These are phyloP conservation scores for Limnothrissa miodon DNA, from an alignment of 2,113 vertebrate genomes.

Conservation along the genomic window DNA sequence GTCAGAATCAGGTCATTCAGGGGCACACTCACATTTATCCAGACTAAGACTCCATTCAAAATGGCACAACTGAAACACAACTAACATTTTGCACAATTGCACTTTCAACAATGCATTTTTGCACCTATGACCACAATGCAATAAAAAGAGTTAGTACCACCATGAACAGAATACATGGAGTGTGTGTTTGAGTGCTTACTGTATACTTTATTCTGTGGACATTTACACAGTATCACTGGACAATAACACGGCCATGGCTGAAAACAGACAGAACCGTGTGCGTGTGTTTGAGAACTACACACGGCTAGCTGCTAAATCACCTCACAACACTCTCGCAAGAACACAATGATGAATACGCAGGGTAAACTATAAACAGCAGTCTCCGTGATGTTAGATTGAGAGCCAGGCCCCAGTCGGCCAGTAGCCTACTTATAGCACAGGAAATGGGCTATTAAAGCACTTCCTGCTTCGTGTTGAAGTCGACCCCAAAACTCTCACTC, in stretches of 20 bases:
- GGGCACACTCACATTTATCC: background rate
- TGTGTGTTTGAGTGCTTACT: background rate
- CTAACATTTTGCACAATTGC: background rate
- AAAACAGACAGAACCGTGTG: background rate
- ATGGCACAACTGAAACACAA: background rate
- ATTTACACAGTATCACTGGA: background rate
- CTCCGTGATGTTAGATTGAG: slow-evolving; percentile 6
- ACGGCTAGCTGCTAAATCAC: background rate
- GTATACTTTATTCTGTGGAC: background rate
- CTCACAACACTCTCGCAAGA: background rate
- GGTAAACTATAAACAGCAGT: slow-evolving; percentile 1
- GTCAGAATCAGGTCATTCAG: background rate
- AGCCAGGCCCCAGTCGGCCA: background rate
- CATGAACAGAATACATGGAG: background rate
- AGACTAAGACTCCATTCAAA: background rate
- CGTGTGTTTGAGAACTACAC: background rate
- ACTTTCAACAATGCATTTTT: background rate
- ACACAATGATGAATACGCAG: background rate
- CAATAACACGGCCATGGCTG: background rate
- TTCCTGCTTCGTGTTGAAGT: slow-evolving; percentile 14
- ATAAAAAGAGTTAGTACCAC: background rate
- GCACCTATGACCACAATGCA: background rate
- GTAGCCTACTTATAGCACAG: slow-evolving; percentile 3
- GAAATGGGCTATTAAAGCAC: slow-evolving; percentile 12
- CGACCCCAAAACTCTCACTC: background rate